Evolutionary conservation across 2,888 invertebrate species (phyloP).

Genomic region (Parnassius mnemosyne): DNA sequence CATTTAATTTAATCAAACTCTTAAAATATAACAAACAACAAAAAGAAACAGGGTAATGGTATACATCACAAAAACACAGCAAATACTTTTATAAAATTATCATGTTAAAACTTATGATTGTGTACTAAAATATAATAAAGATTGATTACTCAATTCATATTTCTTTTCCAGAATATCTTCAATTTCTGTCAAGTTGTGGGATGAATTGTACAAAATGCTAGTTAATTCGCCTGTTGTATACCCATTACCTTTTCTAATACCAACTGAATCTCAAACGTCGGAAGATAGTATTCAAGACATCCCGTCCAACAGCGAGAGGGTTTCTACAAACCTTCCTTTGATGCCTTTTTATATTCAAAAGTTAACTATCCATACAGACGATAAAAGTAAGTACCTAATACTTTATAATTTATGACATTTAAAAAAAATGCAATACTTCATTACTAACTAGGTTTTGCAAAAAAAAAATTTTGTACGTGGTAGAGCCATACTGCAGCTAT

Average conservation of each 20-base stretch:
- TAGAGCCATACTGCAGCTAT: no score
- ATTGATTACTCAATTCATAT: neutral
- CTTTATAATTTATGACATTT: slow-evolving; percentile 6
- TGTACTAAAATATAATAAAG: no score
- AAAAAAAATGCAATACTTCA: no score
- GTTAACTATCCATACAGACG: slow-evolving; percentile 48
- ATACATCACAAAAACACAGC: no score
- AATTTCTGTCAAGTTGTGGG: slow-evolving; percentile 57
- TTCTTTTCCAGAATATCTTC: slow-evolving; percentile 52
- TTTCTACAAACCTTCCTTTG: slow-evolving; percentile 58
- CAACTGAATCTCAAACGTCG: slow-evolving; percentile 29
- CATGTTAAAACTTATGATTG: no score
- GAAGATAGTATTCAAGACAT: slow-evolving; percentile 45
- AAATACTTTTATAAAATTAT: no score
- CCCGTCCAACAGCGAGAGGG: slow-evolving; percentile 48
- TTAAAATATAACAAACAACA: no score
- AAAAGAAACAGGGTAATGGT: no score
- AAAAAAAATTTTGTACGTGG: no score
- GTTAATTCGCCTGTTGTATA: slow-evolving; percentile 56
- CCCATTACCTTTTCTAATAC: slow-evolving; percentile 53
- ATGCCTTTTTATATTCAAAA: slow-evolving; percentile 62
- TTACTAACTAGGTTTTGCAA: no score
- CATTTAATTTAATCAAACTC: no score
- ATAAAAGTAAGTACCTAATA: slow-evolving; percentile 33
- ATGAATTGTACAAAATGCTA: slow-evolving; percentile 57